phyloP scores from a whole-genome alignment of 37 sponge, comb jelly and placozoan genomes.

The Cladorhizidae sp. region DNA sequence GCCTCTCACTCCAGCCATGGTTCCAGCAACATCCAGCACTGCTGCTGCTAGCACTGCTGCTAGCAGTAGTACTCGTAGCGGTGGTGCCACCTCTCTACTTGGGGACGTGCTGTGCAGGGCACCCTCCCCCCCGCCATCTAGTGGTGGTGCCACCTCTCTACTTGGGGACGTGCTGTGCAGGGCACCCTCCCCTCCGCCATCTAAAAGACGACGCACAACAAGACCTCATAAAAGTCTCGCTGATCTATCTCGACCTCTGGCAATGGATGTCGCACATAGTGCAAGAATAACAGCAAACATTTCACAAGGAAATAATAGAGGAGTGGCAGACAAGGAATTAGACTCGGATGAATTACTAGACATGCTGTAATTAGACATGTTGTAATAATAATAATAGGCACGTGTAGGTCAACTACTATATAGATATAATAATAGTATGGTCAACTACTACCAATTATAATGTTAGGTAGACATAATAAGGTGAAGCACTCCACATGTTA shows the following conservation, averaged over 20 bases:
- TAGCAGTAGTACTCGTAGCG: neutral
- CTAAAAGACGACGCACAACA: neutral
- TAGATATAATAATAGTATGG: no score
- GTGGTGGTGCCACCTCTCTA: neutral
- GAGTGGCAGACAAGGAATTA: neutral
- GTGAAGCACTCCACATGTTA: no score
- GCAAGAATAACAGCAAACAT: no score
- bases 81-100: neutral
- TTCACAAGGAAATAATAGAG: neutral
- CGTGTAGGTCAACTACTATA: no score
- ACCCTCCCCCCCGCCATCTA: neutral
- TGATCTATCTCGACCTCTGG: no score
- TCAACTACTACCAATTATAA: no score
- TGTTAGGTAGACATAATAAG: no score
- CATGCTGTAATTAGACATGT: neutral
- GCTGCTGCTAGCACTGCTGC: neutral
- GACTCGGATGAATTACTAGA: slow-evolving; percentile 2
- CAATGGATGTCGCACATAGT: no score
- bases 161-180: slow-evolving; percentile 4
- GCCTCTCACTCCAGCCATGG: neutral
- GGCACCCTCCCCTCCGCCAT: neutral
- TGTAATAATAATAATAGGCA: no score
- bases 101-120: slow-evolving; percentile 2
- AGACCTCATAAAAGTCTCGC: no score
- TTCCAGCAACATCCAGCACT: no score